Conservation (phyloP, 2,113 vertebrate genomes). For the Sprattus sprattus region DNA sequence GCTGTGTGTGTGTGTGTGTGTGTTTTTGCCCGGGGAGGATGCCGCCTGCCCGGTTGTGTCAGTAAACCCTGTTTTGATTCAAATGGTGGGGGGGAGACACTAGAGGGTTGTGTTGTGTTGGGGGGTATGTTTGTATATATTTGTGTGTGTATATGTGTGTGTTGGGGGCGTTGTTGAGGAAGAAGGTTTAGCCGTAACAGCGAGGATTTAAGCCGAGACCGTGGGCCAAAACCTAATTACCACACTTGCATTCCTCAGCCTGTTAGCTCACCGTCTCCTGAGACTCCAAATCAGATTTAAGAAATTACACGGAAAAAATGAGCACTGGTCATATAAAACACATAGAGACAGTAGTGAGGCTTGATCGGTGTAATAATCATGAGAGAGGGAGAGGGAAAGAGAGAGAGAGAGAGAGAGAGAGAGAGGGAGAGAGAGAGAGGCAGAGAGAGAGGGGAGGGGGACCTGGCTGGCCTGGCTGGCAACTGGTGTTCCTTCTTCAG, state of each 20-base stretch:
- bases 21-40: slow-evolving; percentile 29
- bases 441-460: not conserved
- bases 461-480: not conserved
- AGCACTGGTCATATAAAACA: slow-evolving; percentile 61
- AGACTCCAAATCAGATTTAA: slow-evolving; percentile 62
- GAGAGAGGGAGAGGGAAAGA: not conserved
- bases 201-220: slow-evolving; percentile 57
- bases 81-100: not conserved
- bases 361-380: slow-evolving; percentile 13
- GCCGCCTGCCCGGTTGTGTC: too few relatives aligned
- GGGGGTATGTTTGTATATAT: not conserved
- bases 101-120: not conserved
- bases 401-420: not conserved
- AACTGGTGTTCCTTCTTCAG: slow-evolving; percentile 27
- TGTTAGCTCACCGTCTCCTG: slow-evolving; percentile 73
- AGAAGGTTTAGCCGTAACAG: slow-evolving; percentile 52
- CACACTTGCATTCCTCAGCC: slow-evolving; percentile 63
- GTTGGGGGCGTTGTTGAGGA: slow-evolving; percentile 37
- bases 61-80: too few relatives aligned
- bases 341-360: slow-evolving; percentile 53
- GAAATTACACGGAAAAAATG: slow-evolving; percentile 68
- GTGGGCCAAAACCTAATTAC: slow-evolving; percentile 62
- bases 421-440: not conserved
- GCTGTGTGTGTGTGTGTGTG: not conserved
- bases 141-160: not conserved